phyloP scores from a whole-genome alignment of 2,888 invertebrate species.

The Conchocele bisecta region DNA sequence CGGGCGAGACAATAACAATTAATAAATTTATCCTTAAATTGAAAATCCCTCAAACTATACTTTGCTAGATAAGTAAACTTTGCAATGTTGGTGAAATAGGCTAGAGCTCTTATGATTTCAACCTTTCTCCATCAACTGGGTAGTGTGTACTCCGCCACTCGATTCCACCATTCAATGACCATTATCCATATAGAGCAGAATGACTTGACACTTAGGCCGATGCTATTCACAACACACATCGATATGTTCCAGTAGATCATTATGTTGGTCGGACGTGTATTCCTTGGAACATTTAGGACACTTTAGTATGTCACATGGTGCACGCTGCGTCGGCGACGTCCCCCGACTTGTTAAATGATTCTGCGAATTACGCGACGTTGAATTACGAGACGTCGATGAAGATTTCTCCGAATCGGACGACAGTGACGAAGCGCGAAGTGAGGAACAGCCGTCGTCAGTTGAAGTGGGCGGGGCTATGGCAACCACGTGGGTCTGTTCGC shows the following conservation, averaged over 20 bases:
- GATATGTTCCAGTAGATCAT: constrained; percentile 71
- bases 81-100: too few relatives aligned
- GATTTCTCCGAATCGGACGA: background rate
- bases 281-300: constrained; percentile 74
- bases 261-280: constrained; percentile 65
- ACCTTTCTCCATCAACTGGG: too few relatives aligned
- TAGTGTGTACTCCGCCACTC: too few relatives aligned
- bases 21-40: too few relatives aligned
- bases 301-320: constrained; percentile 50
- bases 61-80: too few relatives aligned
- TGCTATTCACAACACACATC: constrained; percentile 72
- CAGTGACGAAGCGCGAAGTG: background rate
- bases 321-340: constrained; percentile 1
- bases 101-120: too few relatives aligned
- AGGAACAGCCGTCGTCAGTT: constrained; percentile 11
- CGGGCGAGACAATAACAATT: too few relatives aligned
- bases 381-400: constrained; percentile 5
- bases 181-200: too few relatives aligned
- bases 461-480: constrained; percentile 1
- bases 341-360: background rate
- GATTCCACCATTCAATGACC: too few relatives aligned
- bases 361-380: background rate
- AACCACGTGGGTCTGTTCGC: constrained; percentile 5
- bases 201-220: too few relatives aligned
- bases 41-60: too few relatives aligned